Base-by-base conservation (phyloP, 1,140 invertebrate genomes). In the Lepidurus apus region DNA sequence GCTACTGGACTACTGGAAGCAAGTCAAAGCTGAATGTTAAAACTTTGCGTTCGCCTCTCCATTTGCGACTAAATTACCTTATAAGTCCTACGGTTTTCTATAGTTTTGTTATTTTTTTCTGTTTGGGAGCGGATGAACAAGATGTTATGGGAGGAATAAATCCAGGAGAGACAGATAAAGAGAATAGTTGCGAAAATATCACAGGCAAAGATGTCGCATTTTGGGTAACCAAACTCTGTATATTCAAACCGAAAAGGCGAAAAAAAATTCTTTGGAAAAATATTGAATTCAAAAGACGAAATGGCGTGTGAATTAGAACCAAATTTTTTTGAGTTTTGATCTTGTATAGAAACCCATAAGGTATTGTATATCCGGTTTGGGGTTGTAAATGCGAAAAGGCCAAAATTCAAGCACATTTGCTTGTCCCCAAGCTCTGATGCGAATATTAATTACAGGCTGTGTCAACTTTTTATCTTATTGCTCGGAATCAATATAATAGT, bases 361-460 rank as follows among this genome's bases (percentile, higher is more conserved):
- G 53, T 65, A 65, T 65, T 65, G 53, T 65, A 65, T 65, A 65
- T 65, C 53, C 53, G 8, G 53, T 65, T 65, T 65, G 53, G 53
- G 53, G 53, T 65, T 65, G 53, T 65, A 65, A 65, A 65, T 65
- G 53, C 53, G 53, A 65, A 65, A 65, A 65, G 53, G 53, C 53
- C 53, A 65, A 65, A 65, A 65, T 65, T 65, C 53, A 65, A 65
- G 53, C 53, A 65, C 53, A 65, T 65, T 65, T 65, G 53, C 53
- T 65, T 65, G n/a, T 65, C 53, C 53, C 53, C 53, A 65, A 65
- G 53, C 53, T 65, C 53, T 65, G 17, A 65, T 65, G 53, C 53
- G 53, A 65, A 65, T 65, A 65, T 65, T 65, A 65, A 65, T 65
- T 65, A 65, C 53, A 65, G 53, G 53, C 53, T 65, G 53, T 65